These are phyloP conservation scores for Laticauda colubrina DNA, from an alignment of 2,113 vertebrate species.

Conservation along the genomic window DNA sequence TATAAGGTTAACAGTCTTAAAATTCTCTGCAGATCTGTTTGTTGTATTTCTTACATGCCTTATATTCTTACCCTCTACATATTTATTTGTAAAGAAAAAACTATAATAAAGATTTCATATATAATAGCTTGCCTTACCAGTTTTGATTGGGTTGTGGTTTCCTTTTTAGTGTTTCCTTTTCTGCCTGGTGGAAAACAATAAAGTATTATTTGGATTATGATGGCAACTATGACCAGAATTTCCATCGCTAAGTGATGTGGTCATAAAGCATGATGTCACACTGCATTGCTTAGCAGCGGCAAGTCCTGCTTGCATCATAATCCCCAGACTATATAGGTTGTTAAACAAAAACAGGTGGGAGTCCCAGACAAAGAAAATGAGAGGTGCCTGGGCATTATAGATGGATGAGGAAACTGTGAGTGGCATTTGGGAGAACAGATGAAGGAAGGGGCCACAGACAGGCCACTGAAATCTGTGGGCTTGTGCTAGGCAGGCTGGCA, in stretches of 20 bases:
- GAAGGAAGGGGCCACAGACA: background rate
- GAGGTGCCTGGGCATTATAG: background rate
- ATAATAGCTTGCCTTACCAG: background rate
- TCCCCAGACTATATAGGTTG: background rate
- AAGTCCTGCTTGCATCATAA: background rate
- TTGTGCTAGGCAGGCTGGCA: background rate
- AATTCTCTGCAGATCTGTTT: background rate
- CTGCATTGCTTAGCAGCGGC: background rate
- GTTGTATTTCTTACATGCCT: background rate
- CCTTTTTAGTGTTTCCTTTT: background rate
- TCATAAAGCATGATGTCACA: background rate
- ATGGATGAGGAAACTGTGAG: background rate
- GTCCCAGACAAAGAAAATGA: background rate
- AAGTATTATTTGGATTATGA: background rate
- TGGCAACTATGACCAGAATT: background rate
- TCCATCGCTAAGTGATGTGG: background rate
- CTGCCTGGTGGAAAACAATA: background rate
- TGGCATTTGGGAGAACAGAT: background rate
- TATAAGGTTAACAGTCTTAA: background rate
- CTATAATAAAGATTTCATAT: background rate
- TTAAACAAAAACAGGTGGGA: background rate
- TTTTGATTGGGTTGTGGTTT: background rate
- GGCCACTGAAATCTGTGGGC: background rate
- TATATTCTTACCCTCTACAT: background rate
- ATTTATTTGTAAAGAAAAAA: background rate